Conservation (phyloP, 1,140 invertebrate species). For the Ips nitidus region DNA sequence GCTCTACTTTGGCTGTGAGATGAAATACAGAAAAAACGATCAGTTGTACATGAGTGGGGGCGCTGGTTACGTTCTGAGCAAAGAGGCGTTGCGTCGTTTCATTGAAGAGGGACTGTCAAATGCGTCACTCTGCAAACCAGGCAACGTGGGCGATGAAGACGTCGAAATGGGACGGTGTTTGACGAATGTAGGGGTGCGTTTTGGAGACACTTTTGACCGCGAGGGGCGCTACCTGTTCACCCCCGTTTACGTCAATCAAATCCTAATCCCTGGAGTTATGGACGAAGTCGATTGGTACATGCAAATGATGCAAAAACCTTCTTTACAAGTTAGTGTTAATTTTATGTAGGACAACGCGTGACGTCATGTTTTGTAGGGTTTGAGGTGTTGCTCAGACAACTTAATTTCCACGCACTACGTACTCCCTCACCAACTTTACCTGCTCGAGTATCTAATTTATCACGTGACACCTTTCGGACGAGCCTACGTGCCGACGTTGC, state of each 20-base stretch:
- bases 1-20: conserved; percentile 80
- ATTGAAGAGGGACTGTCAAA: conserved; percentile 67
- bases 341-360: neutral
- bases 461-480: conserved; percentile 89
- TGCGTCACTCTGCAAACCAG: conserved; percentile 67
- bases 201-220: conserved; percentile 83
- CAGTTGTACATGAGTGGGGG: conserved; percentile 97
- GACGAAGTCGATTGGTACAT: conserved; percentile 19
- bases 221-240: conserved; percentile 83
- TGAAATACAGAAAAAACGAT: conserved; percentile 64
- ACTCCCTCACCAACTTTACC: conserved; percentile 89
- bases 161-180: conserved; percentile 93
- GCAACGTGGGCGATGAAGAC: conserved; percentile 81
- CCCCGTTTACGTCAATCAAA: conserved; percentile 74
- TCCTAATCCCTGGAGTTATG: conserved; percentile 17
- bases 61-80: conserved; percentile 88
- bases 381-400: conserved; percentile 92
- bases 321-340: conserved; percentile 84
- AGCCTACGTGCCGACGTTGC: conserved; percentile 27
- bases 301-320: conserved; percentile 52
- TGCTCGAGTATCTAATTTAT: conserved; percentile 94
- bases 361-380: conserved; percentile 63
- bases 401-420: conserved; percentile 97
- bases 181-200: conserved; percentile 79
- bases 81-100: conserved; percentile 72